Conservation (phyloP, 1,140 invertebrate genomes). For the Thaumatotibia leucotreta region DNA sequence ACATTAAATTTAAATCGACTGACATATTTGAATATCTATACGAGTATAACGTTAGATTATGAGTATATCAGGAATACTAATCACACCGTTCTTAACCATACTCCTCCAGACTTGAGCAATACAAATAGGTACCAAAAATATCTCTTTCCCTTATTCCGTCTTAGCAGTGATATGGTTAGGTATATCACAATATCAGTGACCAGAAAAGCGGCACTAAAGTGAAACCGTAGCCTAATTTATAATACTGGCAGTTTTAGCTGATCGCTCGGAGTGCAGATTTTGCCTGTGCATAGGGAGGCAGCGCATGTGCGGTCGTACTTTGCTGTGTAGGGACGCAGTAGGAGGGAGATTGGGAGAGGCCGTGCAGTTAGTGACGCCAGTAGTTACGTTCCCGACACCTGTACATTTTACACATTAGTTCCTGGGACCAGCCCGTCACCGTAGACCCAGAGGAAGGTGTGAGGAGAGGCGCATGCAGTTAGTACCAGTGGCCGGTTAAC, state of each 20-base stretch:
- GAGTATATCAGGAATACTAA: slow-evolving; percentile 42
- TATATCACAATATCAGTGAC: slow-evolving; percentile 49
- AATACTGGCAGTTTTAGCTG: slow-evolving; percentile 7
- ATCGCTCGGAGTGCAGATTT: not conserved
- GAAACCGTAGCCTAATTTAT: slow-evolving; percentile 3
- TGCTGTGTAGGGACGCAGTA: slow-evolving; percentile 38
- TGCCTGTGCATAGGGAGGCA: not conserved
- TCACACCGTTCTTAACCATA: slow-evolving; percentile 45
- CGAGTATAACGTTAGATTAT: slow-evolving; percentile 43
- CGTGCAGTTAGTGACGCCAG: slow-evolving; percentile 51
- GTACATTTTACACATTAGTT: not conserved
- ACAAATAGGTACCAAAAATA: slow-evolving; percentile 69
- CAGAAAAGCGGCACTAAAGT: not conserved
- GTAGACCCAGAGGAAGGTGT: slow-evolving; percentile 47
- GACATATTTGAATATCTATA: slow-evolving; percentile 42
- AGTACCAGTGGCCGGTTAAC: slow-evolving; percentile 41
- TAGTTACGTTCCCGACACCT: slow-evolving; percentile 48
- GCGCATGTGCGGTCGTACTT: slow-evolving; percentile 19
- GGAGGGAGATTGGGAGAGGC: slow-evolving; percentile 39
- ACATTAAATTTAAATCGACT: slow-evolving; percentile 46
- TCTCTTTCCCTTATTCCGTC: slow-evolving; percentile 45
- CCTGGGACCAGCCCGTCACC: slow-evolving; percentile 23
- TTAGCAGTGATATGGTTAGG: slow-evolving; percentile 61
- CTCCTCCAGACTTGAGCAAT: slow-evolving; percentile 60
- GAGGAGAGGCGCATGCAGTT: slow-evolving; percentile 63